phyloP scores from a whole-genome alignment of 53 echinoderm and acorn worm species.

The Mesocentrotus franciscanus region DNA sequence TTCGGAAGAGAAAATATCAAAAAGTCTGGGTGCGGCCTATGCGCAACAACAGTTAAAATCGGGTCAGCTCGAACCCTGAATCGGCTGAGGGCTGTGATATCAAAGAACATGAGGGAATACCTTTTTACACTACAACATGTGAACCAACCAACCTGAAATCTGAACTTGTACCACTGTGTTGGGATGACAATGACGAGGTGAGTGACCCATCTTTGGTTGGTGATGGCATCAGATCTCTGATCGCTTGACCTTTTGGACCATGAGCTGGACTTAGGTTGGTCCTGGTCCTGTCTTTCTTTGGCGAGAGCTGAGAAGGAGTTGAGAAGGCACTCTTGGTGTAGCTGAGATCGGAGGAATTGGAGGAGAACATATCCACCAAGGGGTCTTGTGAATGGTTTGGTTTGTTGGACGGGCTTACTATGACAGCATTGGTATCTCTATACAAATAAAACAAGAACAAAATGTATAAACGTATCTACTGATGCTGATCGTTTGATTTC shows the following conservation, averaged over 20 bases:
- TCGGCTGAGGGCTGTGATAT: not conserved
- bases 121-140: not conserved
- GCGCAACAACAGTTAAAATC: too few species aligned
- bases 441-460: not conserved
- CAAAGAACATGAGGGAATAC: not conserved
- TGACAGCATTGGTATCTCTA: not conserved
- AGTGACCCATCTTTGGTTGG: conserved; percentile 51
- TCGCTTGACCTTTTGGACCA: conserved; percentile 25
- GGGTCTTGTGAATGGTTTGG: not conserved
- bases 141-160: conserved; percentile 40
- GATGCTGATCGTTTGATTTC: too few species aligned
- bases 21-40: too few species aligned
- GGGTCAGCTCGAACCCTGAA: too few species aligned
- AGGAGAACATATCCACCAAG: conserved; percentile 32
- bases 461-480: not conserved
- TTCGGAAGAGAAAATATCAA: too few species aligned
- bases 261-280: conserved; percentile 28
- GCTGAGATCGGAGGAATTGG: not conserved
- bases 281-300: conserved; percentile 48
- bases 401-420: conserved; percentile 32
- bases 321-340: conserved; percentile 27
- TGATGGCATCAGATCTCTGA: not conserved
- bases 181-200: conserved; percentile 58
- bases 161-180: conserved; percentile 52
- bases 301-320: conserved; percentile 45